Evolutionary conservation across 2,797 vertebrate species (phyloP).

Genomic region (Urosaurus nigricauda): DNA sequence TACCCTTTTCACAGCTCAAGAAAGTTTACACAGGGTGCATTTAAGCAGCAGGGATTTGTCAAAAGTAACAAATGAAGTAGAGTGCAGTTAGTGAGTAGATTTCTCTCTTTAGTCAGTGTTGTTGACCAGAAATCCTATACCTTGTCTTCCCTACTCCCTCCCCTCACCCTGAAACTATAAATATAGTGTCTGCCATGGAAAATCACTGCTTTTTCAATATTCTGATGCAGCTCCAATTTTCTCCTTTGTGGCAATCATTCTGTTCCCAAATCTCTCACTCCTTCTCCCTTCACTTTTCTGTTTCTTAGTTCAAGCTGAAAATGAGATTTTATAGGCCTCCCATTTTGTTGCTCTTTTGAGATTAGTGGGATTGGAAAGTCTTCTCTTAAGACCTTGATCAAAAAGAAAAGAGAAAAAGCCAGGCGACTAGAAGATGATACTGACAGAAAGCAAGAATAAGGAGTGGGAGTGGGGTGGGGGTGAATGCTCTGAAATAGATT

Average conservation of each 20-base stretch:
- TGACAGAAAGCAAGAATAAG: constrained; percentile 11
- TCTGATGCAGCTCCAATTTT: neutral
- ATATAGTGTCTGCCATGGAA: neutral
- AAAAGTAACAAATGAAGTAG: neutral
- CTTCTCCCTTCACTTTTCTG: constrained; percentile 59
- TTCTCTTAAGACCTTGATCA: constrained; percentile 73
- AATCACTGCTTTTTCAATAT: constrained; percentile 4
- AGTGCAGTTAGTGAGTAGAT: neutral
- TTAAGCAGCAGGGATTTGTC: neutral
- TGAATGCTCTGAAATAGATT: neutral
- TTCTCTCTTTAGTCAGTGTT: neutral
- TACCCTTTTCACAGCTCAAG: neutral
- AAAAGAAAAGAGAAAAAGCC: constrained; percentile 63
- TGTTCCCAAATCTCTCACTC: constrained; percentile 63
- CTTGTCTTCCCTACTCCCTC: neutral
- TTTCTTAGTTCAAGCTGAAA: constrained; percentile 75
- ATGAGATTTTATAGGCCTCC: constrained; percentile 75
- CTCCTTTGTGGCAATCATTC: constrained; percentile 65
- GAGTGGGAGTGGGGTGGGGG: neutral
- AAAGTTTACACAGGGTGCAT: neutral
- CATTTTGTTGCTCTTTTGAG: constrained; percentile 73
- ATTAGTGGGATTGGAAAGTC: constrained; percentile 74
- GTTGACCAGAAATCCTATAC: constrained; percentile 11
- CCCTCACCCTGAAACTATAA: neutral
- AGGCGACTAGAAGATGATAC: neutral